Evolutionary conservation across 1,140 invertebrate species (phyloP).

Genomic region (Drosophila repleta): DNA sequence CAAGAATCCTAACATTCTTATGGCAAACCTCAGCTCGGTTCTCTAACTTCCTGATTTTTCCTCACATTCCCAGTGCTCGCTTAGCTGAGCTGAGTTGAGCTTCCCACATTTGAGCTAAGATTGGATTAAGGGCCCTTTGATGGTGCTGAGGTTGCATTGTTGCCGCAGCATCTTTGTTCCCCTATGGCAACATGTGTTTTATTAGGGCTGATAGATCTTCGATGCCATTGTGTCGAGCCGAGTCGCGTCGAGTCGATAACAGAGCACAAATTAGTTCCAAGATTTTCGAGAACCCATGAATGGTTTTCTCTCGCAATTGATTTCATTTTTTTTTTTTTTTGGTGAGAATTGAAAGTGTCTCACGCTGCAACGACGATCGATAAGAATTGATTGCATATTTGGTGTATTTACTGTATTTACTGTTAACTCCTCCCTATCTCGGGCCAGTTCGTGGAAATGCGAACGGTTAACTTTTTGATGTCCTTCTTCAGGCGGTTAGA

Average conservation of each 20-base stretch:
- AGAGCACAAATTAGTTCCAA: conserved; percentile 36
- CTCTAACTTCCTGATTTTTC: no score
- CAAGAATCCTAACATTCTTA: no score
- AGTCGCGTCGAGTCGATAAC: conserved; percentile 21
- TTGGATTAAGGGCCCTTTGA: conserved; percentile 1
- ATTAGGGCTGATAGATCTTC: conserved; percentile 48
- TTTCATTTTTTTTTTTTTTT: not conserved
- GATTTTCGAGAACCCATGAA: conserved; percentile 13
- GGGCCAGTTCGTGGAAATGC: conserved; percentile 20
- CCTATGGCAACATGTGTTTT: conserved; percentile 3
- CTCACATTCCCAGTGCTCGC: not conserved
- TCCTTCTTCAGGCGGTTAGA: conserved; percentile 27
- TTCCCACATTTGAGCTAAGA: conserved; percentile 25
- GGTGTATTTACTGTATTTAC: conserved; percentile 26
- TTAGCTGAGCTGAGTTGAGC: conserved; percentile 9
- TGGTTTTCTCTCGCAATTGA: conserved; percentile 17
- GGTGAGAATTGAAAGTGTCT: conserved; percentile 46
- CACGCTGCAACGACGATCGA: conserved; percentile 33
- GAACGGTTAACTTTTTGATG: conserved; percentile 32
- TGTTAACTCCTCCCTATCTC: conserved; percentile 24
- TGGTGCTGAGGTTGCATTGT: conserved; percentile 12
- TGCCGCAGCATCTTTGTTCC: conserved; percentile 19
- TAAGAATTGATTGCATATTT: conserved; percentile 52
- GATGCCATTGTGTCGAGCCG: conserved; percentile 22
- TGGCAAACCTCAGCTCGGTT: no score